Percentiles rank a stretch among this genome's conserved stretches.
Conservation (phyloP, 1,140 invertebrate genomes). For the Rhopalosiphum maidis region DNA sequence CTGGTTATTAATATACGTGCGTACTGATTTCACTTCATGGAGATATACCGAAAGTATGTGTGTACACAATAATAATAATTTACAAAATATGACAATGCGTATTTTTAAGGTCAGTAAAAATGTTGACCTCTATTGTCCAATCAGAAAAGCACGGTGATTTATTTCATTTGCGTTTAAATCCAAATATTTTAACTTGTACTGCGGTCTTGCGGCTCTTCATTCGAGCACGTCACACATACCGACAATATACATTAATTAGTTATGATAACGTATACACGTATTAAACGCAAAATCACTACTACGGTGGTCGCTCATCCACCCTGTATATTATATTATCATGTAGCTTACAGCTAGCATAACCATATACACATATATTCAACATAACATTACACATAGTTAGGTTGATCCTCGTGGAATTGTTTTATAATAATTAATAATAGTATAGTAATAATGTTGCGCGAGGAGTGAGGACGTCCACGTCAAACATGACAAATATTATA, state of each 20-base stretch:
- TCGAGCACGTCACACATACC: neutral
- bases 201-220: neutral
- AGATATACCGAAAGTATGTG: neutral
- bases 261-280: neutral
- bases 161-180: slow-evolving; percentile 22
- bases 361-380: too few relatives aligned
- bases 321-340: neutral
- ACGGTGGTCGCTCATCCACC: neutral
- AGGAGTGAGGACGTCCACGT: neutral
- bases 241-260: neutral
- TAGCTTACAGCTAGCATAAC: neutral
- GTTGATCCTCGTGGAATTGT: neutral
- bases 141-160: neutral
- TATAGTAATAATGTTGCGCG: neutral
- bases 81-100: slow-evolving; percentile 14
- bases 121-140: slow-evolving; percentile 26
- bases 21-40: neutral
- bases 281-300: neutral
- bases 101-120: slow-evolving; percentile 25
- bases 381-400: neutral
- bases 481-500: neutral
- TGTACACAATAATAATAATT: neutral
- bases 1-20: neutral
- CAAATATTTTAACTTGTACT: neutral
- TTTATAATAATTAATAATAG: neutral